These are phyloP conservation scores for Silurus meridionalis DNA, from an alignment of 2,113 vertebrate species.

Conservation along the genomic window DNA sequence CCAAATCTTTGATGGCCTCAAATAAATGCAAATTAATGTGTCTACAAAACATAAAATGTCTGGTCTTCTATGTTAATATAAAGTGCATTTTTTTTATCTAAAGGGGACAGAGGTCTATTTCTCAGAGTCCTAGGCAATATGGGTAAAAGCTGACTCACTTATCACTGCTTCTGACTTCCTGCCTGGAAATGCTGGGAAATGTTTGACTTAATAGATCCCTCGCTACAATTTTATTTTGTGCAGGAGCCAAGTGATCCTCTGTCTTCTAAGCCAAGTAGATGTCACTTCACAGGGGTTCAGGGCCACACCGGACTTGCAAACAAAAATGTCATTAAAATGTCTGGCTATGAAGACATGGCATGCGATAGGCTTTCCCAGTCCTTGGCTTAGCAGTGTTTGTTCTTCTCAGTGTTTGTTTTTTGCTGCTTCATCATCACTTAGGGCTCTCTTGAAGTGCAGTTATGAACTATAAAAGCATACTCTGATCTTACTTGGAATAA, in stretches of 20 bases:
- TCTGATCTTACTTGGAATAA: slow-evolving; percentile 15
- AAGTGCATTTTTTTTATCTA: not conserved
- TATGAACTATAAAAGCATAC: slow-evolving; percentile 24
- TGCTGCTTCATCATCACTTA: slow-evolving; percentile 44
- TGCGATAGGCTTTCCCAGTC: slow-evolving; percentile 40
- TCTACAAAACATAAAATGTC: not conserved
- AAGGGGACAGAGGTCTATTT: not conserved
- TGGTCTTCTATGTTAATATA: no score
- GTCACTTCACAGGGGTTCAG: slow-evolving; percentile 30
- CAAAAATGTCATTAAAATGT: slow-evolving; percentile 40
- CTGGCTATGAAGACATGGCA: slow-evolving; percentile 25
- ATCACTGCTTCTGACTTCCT: not conserved
- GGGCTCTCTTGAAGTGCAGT: slow-evolving; percentile 31
- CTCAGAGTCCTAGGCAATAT: not conserved
- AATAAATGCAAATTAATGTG: not conserved
- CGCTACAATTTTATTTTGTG: not conserved
- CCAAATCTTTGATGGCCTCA: not conserved
- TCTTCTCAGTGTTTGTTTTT: slow-evolving; percentile 49
- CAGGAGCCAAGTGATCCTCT: not conserved
- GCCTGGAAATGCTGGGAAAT: not conserved
- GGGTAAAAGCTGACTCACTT: not conserved
- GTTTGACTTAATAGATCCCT: not conserved
- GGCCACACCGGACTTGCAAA: slow-evolving; percentile 34
- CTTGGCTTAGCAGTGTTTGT: slow-evolving; percentile 32
- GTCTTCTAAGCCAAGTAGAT: slow-evolving; percentile 19